Percentiles rank a stretch among this genome's conserved stretches.
phyloP scores from a whole-genome alignment of 2,797 vertebrate species.

The Bradypus variegatus region DNA sequence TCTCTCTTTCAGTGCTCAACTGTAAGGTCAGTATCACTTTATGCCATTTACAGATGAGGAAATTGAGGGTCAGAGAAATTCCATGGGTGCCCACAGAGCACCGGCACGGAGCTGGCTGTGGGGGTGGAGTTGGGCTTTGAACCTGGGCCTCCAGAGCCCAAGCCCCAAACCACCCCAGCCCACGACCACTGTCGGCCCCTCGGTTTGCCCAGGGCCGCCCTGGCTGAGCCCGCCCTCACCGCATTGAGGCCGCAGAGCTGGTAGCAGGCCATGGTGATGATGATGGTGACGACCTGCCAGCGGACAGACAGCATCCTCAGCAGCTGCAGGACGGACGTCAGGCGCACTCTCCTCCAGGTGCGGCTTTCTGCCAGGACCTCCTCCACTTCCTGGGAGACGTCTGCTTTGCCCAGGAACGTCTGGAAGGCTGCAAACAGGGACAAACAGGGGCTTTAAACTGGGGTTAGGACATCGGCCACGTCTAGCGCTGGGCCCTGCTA shows the following conservation, averaged over 20 bases:
- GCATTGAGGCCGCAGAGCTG: slow-evolving; percentile 94
- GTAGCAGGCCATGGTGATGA: slow-evolving; percentile 90
- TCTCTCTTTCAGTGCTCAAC: no score
- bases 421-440: slow-evolving; percentile 80
- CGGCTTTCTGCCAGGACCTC: slow-evolving; percentile 82
- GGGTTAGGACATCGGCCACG: no score
- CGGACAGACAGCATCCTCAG: slow-evolving; percentile 74
- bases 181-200: fast-evolving
- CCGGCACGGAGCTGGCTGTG: not conserved
- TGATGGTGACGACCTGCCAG: slow-evolving; percentile 86
- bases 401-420: slow-evolving; percentile 84
- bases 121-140: not conserved
- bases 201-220: fast-evolving
- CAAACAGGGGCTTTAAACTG: fast-evolving
- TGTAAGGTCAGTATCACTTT: not conserved
- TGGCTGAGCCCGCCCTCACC: slow-evolving; percentile 73
- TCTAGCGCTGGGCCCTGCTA: not conserved
- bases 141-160: not conserved
- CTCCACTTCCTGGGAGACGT: slow-evolving; percentile 85
- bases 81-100: not conserved
- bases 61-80: not conserved
- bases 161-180: fast-evolving
- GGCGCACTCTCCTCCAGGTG: slow-evolving; percentile 75
- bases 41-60: not conserved
- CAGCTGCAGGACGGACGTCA: slow-evolving; percentile 78